A percentile compares a stretch with the other conserved stretches of the same genome.
These are phyloP conservation scores for Tenualosa ilisha DNA, from an alignment of 2,797 vertebrate genomes.

Conservation along the genomic window DNA sequence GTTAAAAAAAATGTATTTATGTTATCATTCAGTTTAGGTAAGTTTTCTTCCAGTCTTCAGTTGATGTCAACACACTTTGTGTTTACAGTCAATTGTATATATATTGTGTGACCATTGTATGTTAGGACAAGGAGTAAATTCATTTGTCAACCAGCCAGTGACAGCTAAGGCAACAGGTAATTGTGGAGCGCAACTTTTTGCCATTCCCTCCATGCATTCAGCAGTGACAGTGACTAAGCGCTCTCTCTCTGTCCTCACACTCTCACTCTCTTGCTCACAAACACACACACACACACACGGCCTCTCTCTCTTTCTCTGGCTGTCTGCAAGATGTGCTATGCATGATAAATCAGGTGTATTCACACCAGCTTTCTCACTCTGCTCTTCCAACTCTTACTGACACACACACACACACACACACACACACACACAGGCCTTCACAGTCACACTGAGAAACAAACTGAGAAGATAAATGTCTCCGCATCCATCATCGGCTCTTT, in stretches of 20 bases:
- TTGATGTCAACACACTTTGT: neutral
- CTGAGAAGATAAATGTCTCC: conserved; percentile 62
- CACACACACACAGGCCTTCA: neutral
- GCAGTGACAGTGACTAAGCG: neutral
- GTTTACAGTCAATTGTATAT: neutral
- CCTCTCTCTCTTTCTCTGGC: neutral
- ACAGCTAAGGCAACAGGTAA: conserved; percentile 7
- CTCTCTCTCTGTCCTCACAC: neutral
- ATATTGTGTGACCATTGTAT: neutral
- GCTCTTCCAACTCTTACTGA: neutral
- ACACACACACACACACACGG: neutral
- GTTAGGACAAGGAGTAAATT: neutral
- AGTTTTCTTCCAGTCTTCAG: neutral
- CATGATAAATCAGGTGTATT: conserved; percentile 22
- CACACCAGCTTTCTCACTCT: neutral
- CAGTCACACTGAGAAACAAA: conserved; percentile 40
- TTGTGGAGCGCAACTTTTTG: neutral
- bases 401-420: conserved; percentile 21
- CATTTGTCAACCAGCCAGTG: neutral
- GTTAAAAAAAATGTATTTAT: neutral
- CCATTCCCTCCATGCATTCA: conserved; percentile 12
- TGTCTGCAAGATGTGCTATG: conserved; percentile 2
- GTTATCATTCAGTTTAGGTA: neutral
- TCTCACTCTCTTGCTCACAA: neutral
- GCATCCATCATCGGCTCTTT: conserved; percentile 52